phyloP scores from a whole-genome alignment of 2,888 invertebrate genomes.

The Eulithis prunata region DNA sequence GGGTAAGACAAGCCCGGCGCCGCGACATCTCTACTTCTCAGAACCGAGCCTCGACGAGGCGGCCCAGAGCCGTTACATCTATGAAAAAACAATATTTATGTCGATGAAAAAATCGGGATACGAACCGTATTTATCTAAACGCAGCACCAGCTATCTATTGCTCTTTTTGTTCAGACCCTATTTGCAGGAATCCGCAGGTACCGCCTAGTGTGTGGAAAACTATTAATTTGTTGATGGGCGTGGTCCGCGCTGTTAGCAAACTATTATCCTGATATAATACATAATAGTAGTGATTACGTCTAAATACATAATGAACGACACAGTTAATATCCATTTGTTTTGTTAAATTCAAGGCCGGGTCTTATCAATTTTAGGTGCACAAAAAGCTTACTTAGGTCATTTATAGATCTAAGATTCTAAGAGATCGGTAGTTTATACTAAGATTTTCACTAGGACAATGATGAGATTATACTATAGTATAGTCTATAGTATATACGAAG shows the following conservation, averaged over 20 bases:
- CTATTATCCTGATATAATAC: conserved; percentile 35
- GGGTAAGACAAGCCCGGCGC: conserved; percentile 70
- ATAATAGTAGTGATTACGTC: conserved; percentile 30
- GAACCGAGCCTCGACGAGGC: conserved; percentile 74
- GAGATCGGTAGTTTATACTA: no score
- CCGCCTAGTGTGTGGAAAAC: conserved; percentile 62
- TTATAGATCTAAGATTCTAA: no score
- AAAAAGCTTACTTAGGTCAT: no score
- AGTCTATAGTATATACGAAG: no score
- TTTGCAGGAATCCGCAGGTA: conserved; percentile 80
- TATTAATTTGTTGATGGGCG: conserved; percentile 74
- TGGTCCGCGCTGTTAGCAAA: conserved; percentile 52
- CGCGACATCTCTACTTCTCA: conserved; percentile 79
- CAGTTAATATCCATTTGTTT: conserved; percentile 21
- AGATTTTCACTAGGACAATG: no score
- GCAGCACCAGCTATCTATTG: conserved; percentile 66
- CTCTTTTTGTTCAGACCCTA: conserved; percentile 74
- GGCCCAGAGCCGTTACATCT: conserved; percentile 78
- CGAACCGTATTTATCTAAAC: conserved; percentile 75
- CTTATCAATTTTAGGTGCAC: background rate
- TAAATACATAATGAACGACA: conserved; percentile 27
- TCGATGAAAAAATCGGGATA: conserved; percentile 78
- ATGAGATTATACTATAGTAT: no score
- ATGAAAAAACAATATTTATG: conserved; percentile 83
- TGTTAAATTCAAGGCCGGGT: conserved; percentile 12